Base-by-base conservation (phyloP, 2,797 vertebrate species). In the Cercopithecus neglectus region DNA sequence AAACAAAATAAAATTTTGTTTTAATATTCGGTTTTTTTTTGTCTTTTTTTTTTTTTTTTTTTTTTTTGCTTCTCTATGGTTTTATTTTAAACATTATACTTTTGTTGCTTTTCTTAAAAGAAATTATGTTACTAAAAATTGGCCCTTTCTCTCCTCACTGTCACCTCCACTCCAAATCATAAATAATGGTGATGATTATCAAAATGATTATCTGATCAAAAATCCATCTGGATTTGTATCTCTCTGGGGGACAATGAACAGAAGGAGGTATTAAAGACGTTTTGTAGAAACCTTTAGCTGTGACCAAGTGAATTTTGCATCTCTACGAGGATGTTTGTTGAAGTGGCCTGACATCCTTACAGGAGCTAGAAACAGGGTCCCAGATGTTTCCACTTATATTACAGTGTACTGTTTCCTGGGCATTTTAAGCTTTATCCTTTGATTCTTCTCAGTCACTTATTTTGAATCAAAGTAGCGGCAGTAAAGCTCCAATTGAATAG, bases 391-490 rank as follows among this genome's bases (percentile, higher is more conserved):
- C 14, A 16, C 4, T 74, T 80, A 88, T 30, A 8, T 91, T 41
- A 88, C 2, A 41, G 46, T 81, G 50, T 1, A 36, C 50, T 59
- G 22, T 89, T 91, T 80, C 39, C 79, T 96, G 70, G 19, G 39
- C 50, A 61, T 92, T 96, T 96, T 78, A 28, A 95, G n/a, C 33
- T 91, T 94, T 80, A 76, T 92, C 46, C 17, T 79, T 96, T 74
- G 41, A 79, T 79, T 95, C n/a, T 92, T 93, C 36, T 89, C 19
- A 80, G 48, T 48, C 48, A 48, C 72, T 92, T 95, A 55, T n/a
- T 94, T 95, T 88, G 41, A 92, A 82, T 78, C 30, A 30, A 46
- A 82, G 14, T 36, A 55, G 13, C 59, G 79, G 67, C 3, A 87
- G 26, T 30, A 64, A 91, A 83, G 8, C 44, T 97, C 53, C 59